A percentile compares a stretch with the other conserved stretches of the same genome.
phyloP scores from a whole-genome alignment of 2,888 invertebrate genomes.

The Iselma pallidipennis region DNA sequence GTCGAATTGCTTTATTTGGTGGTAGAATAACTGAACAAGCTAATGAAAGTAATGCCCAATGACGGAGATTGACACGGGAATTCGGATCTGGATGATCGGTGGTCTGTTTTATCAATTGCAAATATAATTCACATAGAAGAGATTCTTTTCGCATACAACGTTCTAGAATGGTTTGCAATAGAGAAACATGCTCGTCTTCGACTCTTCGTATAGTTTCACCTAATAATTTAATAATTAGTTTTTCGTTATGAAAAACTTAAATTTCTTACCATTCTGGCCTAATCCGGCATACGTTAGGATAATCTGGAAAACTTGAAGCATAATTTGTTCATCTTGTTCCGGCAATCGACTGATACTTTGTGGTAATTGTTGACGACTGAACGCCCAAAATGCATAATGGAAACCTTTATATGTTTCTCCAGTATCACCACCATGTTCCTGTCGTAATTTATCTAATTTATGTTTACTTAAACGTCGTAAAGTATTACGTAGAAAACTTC shows the following conservation, averaged over 20 bases:
- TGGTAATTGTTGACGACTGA: conserved; percentile 76
- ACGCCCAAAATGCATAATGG: conserved; percentile 88
- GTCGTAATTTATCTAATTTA: conserved; percentile 75
- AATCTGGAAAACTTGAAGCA: conserved; percentile 85
- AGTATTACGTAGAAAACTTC: conserved; percentile 88
- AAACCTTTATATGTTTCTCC: conserved; percentile 88
- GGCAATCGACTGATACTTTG: conserved; percentile 84
- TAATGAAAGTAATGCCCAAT: conserved; percentile 88
- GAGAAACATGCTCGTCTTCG: conserved; percentile 85
- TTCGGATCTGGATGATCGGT: conserved; percentile 91
- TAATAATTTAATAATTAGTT: conserved; percentile 31
- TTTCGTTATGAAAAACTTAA: not conserved
- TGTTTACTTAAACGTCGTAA: conserved; percentile 83
- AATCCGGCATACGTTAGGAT: conserved; percentile 89
- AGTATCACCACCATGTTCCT: conserved; percentile 69
- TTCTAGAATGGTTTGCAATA: conserved; percentile 88
- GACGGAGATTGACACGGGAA: conserved; percentile 82
- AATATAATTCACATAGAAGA: conserved; percentile 84
- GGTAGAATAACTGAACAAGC: conserved; percentile 84
- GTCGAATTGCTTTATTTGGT: conserved; percentile 80
- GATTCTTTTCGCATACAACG: conserved; percentile 89
- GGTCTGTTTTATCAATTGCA: conserved; percentile 89
- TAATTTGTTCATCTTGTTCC: conserved; percentile 84
- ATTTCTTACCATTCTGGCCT: conserved; percentile 65
- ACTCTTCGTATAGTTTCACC: conserved; percentile 69